Evolutionary conservation across 2,888 invertebrate species (phyloP), one percentile per base, ranked within the genome.

Genomic region (Amphipoea lucens): DNA sequence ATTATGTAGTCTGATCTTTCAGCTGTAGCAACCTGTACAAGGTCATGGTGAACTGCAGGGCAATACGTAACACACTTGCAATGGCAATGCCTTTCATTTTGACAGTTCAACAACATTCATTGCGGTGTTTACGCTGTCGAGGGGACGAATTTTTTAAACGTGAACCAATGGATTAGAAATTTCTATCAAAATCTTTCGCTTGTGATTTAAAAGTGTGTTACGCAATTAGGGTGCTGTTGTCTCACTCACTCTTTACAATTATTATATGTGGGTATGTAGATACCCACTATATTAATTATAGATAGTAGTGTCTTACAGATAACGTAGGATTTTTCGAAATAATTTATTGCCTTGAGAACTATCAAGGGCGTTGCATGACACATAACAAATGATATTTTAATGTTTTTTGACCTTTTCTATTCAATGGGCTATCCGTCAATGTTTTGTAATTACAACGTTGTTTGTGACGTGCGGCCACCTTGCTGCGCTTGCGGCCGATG

Each of bases 341-440:
- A 91, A 91, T 92, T 93, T 92, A 92, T 93, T 91, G 70, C 83
- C 81, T 84, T 88, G 87, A 85, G 89, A 90, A 89, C 91, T 87
- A 87, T 88, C 92, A 92, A 94, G 92, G 93, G 92, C 90, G 89
- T 81, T 83, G 80, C 87, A 85, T 93, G 95, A 93, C 94, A 93
- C 89, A 90, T 93, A 83, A 94, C 91, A 93, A 95, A 95, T 94
- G 91, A 92, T 91, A 91, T 91, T 90, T 78, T 75, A 85, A 90
- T 88, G 87, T 91, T 91, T 90, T 87, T 79, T 88, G 78, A 84
- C 83, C 81, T 88, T 84, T 84, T 57, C 76, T 68, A 63, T 85
- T 82, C 48, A 83, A 65, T 72, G 36, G 4, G 65, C 40, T 66
- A 66, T 40, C 71, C 36, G 65, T 72, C 71, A 78, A 76, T 71